phyloP scores from a whole-genome alignment of 1,140 invertebrate genomes.

The Philotrypesis tridentata region DNA sequence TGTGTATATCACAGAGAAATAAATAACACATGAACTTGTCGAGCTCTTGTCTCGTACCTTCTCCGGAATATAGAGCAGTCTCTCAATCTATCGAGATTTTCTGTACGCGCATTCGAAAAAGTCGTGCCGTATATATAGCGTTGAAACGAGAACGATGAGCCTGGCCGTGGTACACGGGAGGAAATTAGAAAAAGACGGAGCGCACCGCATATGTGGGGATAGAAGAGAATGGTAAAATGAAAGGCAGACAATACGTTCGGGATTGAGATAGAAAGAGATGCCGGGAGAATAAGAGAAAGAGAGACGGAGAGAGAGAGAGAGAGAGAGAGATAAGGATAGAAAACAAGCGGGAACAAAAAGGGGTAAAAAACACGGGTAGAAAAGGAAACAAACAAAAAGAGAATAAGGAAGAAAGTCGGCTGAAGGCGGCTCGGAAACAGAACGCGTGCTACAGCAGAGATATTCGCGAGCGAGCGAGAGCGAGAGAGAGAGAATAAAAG shows the following conservation, averaged over 20 bases:
- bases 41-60: not conserved
- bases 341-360: constrained; percentile 6
- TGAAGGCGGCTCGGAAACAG: not conserved
- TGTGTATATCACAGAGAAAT: too few species aligned
- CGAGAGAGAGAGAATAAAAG: constrained; percentile 17
- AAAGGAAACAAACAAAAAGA: constrained; percentile 27
- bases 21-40: too few species aligned
- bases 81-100: not conserved
- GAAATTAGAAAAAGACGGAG: constrained; percentile 28
- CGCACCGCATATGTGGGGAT: not conserved
- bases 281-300: not conserved
- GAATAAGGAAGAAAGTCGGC: constrained; percentile 9
- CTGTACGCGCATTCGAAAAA: not conserved
- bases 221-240: constrained; percentile 37
- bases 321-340: constrained; percentile 6
- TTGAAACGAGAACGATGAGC: not conserved
- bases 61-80: not conserved
- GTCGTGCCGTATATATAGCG: not conserved
- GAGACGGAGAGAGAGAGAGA: not conserved
- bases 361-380: not conserved
- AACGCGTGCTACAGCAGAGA: not conserved
- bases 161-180: not conserved
- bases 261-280: constrained; percentile 30
- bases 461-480: not conserved
- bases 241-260: constrained; percentile 15